Conservation (phyloP, 2,888 invertebrate genomes). For the Sphaerophoria rueppellii region DNA sequence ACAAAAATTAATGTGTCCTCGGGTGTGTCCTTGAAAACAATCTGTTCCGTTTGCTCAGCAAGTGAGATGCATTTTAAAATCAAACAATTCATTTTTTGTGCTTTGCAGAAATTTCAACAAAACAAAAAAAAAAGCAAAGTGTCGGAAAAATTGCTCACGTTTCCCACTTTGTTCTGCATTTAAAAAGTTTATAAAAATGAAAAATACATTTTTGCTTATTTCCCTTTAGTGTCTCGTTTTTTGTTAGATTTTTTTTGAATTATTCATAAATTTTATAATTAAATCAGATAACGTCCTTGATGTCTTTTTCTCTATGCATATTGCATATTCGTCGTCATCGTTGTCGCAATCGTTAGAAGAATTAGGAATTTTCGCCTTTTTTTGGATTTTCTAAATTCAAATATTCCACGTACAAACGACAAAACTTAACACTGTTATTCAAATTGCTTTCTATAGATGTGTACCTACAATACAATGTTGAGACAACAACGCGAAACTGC, state of each 20-base stretch:
- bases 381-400: conserved; percentile 46
- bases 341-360: conserved; percentile 9
- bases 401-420: conserved; percentile 49
- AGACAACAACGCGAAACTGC: not conserved
- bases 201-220: conserved; percentile 52
- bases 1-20: not conserved
- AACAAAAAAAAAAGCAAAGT: not conserved
- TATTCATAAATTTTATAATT: conserved; percentile 70
- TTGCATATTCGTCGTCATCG: not conserved
- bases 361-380: not conserved
- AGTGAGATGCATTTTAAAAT: conserved; percentile 12
- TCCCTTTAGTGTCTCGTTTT: not conserved
- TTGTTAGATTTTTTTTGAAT: conserved; percentile 44
- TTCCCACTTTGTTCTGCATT: conserved; percentile 27
- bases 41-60: conserved; percentile 25
- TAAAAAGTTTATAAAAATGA: conserved; percentile 44
- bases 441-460: conserved; percentile 7
- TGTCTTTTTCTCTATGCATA: conserved; percentile 28
- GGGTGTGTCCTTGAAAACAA: conserved; percentile 28
- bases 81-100: not conserved
- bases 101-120: not conserved
- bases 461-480: not conserved
- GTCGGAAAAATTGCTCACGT: not conserved
- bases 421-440: conserved; percentile 24
- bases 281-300: conserved; percentile 62